Evolutionary conservation across 2,113 vertebrate species (phyloP), one percentile per base, ranked within the genome.

Genomic region (Tyto alba): DNA sequence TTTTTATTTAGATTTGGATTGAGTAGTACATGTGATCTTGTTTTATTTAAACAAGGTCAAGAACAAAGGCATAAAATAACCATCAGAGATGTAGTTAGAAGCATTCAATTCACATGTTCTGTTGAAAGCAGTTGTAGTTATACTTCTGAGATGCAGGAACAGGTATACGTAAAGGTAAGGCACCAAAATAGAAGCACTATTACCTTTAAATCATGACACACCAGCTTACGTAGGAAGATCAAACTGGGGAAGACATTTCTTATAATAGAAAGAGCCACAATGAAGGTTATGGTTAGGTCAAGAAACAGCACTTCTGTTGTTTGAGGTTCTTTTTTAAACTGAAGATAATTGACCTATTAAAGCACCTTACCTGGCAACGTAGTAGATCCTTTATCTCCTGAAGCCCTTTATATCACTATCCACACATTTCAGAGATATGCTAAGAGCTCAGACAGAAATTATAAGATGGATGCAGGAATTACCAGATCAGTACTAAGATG

Each of bases 181-280:
- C 22, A 83, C 8, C 30, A 18, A 57, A 56, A 29, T 3, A 66
- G 57, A 30, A 80, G 19, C 25, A 17, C 13, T 36, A 30, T 30
- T 40, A 45, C 25, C 41, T 76, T 63, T 55, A 55, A 95, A 63
- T 15, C 12, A 15, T 13, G 30, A 76, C 16, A 34, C 3, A 72
- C 62, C 53, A 64, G 32, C 13, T 36, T 48, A 53, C 0, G 0
- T 25, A 50, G 47, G 41, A 75, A 79, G 12, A 34, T 63, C 25
- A 56, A 64, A 32, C 16, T 29, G 38, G 10, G 23, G 22, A 81
- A 89, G 40, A 26, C 25, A 48, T 69, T 83, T 60, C 22, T n/a
- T 7, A 4, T n/a, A 67, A 34, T 0, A 60, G 47, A 59, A 94
- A 47, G 38, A 82, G 30, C 4, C 50, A 56, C n/a, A 45, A 36